These are phyloP conservation scores for Plutomurus gul DNA, from an alignment of 1,140 invertebrate genomes.

Conservation along the genomic window DNA sequence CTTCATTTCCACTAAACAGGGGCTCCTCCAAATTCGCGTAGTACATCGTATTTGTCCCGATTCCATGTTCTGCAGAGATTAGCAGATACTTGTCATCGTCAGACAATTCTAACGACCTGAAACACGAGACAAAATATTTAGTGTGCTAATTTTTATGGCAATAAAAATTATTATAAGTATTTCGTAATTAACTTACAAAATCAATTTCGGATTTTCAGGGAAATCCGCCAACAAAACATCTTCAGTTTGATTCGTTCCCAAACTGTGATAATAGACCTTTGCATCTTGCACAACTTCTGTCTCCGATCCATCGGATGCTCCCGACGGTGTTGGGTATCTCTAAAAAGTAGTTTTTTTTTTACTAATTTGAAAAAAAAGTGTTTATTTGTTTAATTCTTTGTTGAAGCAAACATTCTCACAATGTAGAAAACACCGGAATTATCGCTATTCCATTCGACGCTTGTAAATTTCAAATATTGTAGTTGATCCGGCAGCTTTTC, in stretches of 20 bases:
- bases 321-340: conserved; percentile 74
- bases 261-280: conserved; percentile 22
- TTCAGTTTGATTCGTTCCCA: conserved; percentile 32
- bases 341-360: too few relatives aligned
- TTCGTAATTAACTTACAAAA: conserved; percentile 70
- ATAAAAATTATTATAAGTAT: conserved; percentile 50
- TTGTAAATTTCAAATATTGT: conserved; percentile 88
- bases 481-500: conserved; percentile 85
- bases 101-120: conserved; percentile 58
- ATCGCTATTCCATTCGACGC: conserved; percentile 91
- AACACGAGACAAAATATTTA: conserved; percentile 44
- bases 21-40: not conserved
- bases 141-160: not conserved
- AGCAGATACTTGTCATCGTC: conserved; percentile 64
- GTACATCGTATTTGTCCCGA: conserved; percentile 19
- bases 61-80: conserved; percentile 56
- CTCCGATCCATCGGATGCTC: conserved; percentile 83
- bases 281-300: conserved; percentile 64
- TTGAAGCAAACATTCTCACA: not conserved
- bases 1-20: conserved; percentile 54
- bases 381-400: not conserved
- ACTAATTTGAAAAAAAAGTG: not conserved
- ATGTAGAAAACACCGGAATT: conserved; percentile 90
- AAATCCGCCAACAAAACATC: conserved; percentile 90
- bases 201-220: conserved; percentile 85